Conservation (phyloP, 2,888 invertebrate species). For the Rutpela maculata region DNA sequence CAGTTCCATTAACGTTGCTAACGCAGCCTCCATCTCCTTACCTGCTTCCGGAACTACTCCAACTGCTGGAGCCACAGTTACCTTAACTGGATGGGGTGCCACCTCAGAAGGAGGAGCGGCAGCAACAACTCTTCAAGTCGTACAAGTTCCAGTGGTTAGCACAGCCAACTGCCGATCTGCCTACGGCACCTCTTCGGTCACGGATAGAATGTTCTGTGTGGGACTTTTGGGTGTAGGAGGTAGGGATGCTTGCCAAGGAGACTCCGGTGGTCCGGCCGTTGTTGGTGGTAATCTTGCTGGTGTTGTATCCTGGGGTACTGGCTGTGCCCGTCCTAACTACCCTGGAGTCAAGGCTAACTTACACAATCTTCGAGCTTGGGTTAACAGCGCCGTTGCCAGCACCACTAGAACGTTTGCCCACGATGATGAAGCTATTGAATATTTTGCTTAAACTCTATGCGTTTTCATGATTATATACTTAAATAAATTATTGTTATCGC, state of each 20-base stretch:
- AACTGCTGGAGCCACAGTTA: conserved; percentile 31
- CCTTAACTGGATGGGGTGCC: conserved; percentile 52
- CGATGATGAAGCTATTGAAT: not conserved
- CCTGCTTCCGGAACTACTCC: conserved; percentile 30
- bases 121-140: conserved; percentile 42
- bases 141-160: conserved; percentile 48
- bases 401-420: not conserved
- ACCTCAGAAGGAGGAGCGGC: conserved; percentile 36
- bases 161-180: conserved; percentile 30
- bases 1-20: conserved; percentile 1
- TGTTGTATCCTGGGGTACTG: conserved; percentile 41
- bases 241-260: conserved; percentile 75
- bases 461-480: not conserved
- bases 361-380: conserved; percentile 50
- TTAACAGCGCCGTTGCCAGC: conserved; percentile 19
- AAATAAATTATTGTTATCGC: not conserved
- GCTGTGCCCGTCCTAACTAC: conserved; percentile 49
- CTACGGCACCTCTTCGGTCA: conserved; percentile 55
- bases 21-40: not conserved
- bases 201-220: conserved; percentile 76
- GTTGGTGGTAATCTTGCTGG: conserved; percentile 30
- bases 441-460: not conserved
- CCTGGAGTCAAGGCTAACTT: conserved; percentile 55
- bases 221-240: conserved; percentile 75
- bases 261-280: conserved; percentile 50